Evolutionary conservation across 2,113 vertebrate species (phyloP).

Genomic region (Gavialis gangeticus): DNA sequence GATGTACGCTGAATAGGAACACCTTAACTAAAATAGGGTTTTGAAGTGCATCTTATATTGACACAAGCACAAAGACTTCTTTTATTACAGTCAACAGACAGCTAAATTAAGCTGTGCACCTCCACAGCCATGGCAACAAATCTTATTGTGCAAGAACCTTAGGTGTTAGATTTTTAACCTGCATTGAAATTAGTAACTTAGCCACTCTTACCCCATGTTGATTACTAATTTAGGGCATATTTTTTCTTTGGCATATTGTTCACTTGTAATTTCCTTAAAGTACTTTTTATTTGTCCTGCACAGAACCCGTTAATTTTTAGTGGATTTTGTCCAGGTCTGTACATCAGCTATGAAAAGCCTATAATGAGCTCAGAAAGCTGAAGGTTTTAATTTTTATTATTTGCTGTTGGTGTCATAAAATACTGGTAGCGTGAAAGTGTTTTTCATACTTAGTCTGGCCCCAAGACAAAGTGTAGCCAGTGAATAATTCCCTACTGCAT

Average conservation of each 20-base stretch:
- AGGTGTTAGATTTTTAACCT: background rate
- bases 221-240: background rate
- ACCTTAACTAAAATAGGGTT: background rate
- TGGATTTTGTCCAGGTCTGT: background rate
- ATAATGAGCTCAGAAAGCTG: background rate
- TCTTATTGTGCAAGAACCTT: background rate
- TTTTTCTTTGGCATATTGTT: background rate
- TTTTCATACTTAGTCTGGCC: background rate
- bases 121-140: background rate
- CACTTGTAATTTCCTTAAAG: background rate
- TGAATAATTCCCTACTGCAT: background rate
- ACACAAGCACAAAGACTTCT: background rate
- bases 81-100: background rate
- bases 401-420: background rate
- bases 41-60: background rate
- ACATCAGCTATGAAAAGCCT: background rate
- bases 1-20: background rate
- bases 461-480: fast-evolving
- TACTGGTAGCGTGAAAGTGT: background rate
- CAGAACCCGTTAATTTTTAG: background rate
- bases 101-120: background rate
- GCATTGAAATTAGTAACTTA: background rate
- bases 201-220: background rate
- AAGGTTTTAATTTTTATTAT: background rate
- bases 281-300: background rate